Evolutionary conservation across 1,140 invertebrate genomes (phyloP), one percentile per base, ranked within the genome.

Genomic region (Ridgeia piscesae): DNA sequence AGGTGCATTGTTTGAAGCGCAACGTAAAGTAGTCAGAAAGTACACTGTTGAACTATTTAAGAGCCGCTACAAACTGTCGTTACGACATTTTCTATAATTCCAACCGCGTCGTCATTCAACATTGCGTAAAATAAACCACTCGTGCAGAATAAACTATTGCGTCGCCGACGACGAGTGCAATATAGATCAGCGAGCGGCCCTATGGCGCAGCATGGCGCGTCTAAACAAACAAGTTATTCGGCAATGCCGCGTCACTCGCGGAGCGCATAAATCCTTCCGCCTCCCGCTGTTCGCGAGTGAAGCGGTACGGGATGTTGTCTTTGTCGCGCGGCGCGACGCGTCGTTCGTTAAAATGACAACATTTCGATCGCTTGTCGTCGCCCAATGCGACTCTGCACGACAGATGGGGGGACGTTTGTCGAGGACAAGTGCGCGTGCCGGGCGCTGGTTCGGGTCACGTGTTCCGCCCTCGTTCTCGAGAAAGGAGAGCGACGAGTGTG

Each of bases 331-430:
- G 58, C 27, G 58, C 14, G 58, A 27, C 27, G 58, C 58, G 58
- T 77, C 58, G 58, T 77, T 77, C 58, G 58, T 77, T 77, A 77
- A 77, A 77, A 77, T 77, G 58, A 77, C 58, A 77, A 77, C 58
- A 77, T 77, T 77, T 77, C 58, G 27, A 21, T 21, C 17, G 58
- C 17, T 77, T 77, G 58, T 77, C 58, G 27, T 77, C 58, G 58
- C 58, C 58, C 27, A 21, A 31, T 77, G 17, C 58, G 58, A 77
- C 58, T 17, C 58, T 2, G 27, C 58, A 77, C 58, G 58, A 17
- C 58, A 77, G 58, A 77, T 77, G 58, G 58, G 0, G 0, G 58
- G 27, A 77, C 58, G 27, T 17, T 77, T 77, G 58, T 77, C 58
- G 58, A 17, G 58, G 6, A 17, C 58, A 4, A 27, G 58, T 77